Evolutionary conservation across 2,888 invertebrate genomes (phyloP), one percentile per base, ranked within the genome.

Genomic region (Anoncus sp.): DNA sequence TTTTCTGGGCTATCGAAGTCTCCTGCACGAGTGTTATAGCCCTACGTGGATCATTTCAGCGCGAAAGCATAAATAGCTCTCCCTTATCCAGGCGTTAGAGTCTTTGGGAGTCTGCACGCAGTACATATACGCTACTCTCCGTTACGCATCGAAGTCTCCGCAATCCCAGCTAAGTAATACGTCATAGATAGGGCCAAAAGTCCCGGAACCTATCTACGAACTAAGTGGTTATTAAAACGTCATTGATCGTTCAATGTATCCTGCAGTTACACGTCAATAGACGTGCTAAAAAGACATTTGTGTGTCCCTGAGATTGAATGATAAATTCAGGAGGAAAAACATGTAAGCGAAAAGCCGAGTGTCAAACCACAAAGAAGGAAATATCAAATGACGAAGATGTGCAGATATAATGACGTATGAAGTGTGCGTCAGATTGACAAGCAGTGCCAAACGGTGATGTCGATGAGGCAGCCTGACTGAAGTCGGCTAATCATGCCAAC

Each of bases 81-180:
- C 31, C 45, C 27, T 62, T 51, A 24, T 51, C 14, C 49, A 22
- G 14, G 53, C 53, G 53, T 53, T 53, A 9, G 20, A 53, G 53
- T 31, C 53, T 10, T 31, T 22, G 9, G 9, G 10, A 45, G 18
- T 16, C 45, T 45, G 45, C 18, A 10, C 45, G 18, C 16, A 12
- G 40, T 7, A 45, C 45, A 12, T 31, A 31, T 31, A 4, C 40
- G 40, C 12, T 40, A 40, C 40, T 3, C 47, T 57, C 14, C 62
- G 75, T 60, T 66, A 76, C 65, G 76, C 76, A 66, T 71, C 66
- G 60, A 60, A 53, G 60, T 71, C 59, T 60, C 66, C 51, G 27
- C 43, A 55, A 38, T 38, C 24, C 45, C 40, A 60, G 57, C 27
- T 51, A 24, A 45, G 27, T 35, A 59, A 24, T n/a, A 35, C 7